These are phyloP conservation scores for Lampropteryx suffumata DNA, from an alignment of 2,888 invertebrate species.

Conservation along the genomic window DNA sequence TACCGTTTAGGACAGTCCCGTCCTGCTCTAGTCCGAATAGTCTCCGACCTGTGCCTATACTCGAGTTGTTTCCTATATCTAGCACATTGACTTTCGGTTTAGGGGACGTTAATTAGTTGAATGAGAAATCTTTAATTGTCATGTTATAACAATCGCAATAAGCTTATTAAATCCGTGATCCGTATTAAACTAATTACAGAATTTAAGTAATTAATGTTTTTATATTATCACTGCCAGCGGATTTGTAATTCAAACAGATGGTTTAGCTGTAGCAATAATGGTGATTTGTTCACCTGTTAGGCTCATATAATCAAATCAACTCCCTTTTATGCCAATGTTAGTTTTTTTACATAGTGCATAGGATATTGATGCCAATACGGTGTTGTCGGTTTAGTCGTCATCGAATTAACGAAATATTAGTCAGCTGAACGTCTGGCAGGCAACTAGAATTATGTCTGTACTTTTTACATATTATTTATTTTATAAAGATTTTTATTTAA, in stretches of 20 bases:
- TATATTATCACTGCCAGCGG: too few species aligned
- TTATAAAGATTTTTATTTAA: neutral
- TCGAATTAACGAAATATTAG: neutral
- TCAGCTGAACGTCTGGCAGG: neutral
- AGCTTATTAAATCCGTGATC: neutral
- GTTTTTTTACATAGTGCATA: neutral
- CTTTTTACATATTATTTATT: neutral
- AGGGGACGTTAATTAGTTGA: constrained; percentile 8
- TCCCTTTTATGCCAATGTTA: constrained; percentile 3
- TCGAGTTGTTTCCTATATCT: constrained; percentile 26
- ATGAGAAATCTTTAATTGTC: neutral
- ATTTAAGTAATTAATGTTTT: too few species aligned
- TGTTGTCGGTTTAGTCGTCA: too few species aligned
- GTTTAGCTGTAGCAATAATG: too few species aligned
- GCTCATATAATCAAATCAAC: neutral
- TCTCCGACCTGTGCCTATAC: constrained; percentile 23
- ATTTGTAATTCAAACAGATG: too few species aligned
- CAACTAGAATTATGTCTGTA: constrained; percentile 4
- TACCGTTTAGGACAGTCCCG: constrained; percentile 10
- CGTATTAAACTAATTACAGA: neutral
- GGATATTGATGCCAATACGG: too few species aligned
- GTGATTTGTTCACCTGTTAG: too few species aligned
- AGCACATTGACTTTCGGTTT: constrained; percentile 17
- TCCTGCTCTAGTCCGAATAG: constrained; percentile 18
- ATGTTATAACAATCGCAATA: neutral